Conservation (phyloP, 2,888 invertebrate genomes). For the Aphodius granarius region DNA sequence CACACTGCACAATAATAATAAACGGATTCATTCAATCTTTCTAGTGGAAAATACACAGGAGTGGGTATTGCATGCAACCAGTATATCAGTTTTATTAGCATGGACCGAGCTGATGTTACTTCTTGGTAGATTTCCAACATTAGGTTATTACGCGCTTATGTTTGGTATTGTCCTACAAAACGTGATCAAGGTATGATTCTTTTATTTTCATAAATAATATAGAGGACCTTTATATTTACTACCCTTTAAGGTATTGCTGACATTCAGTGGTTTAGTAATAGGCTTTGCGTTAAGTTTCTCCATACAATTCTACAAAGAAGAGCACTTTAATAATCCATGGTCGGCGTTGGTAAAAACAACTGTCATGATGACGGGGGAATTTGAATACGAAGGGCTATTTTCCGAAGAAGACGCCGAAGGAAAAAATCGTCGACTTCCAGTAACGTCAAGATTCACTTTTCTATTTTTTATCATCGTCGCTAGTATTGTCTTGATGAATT, state of each 20-base stretch:
- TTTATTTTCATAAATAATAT: not conserved
- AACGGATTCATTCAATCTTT: not conserved
- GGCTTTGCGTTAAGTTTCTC: conserved; percentile 61
- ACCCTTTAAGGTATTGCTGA: conserved; percentile 53
- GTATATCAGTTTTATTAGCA: conserved; percentile 54
- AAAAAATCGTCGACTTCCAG: conserved; percentile 33
- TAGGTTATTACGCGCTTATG: conserved; percentile 61
- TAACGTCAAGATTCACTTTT: conserved; percentile 55
- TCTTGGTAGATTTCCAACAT: conserved; percentile 58
- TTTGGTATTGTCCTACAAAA: conserved; percentile 60
- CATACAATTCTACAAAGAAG: conserved; percentile 55
- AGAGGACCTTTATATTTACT: too few relatives aligned
- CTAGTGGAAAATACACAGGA: conserved; percentile 32
- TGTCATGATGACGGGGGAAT: conserved; percentile 64
- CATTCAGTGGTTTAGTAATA: conserved; percentile 58
- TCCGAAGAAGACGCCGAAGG: conserved; percentile 34
- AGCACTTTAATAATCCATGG: conserved; percentile 50
- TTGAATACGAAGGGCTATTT: conserved; percentile 56
- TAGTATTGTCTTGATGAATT: conserved; percentile 60
- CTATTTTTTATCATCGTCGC: conserved; percentile 57
- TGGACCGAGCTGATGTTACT: conserved; percentile 61
- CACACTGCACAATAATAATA: not conserved
- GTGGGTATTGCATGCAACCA: conserved; percentile 52
- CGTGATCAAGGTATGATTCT: conserved; percentile 52
- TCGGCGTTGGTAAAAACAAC: conserved; percentile 55